These are phyloP conservation scores for Lapara coniferarum DNA, from an alignment of 2,888 invertebrate genomes.

Conservation along the genomic window DNA sequence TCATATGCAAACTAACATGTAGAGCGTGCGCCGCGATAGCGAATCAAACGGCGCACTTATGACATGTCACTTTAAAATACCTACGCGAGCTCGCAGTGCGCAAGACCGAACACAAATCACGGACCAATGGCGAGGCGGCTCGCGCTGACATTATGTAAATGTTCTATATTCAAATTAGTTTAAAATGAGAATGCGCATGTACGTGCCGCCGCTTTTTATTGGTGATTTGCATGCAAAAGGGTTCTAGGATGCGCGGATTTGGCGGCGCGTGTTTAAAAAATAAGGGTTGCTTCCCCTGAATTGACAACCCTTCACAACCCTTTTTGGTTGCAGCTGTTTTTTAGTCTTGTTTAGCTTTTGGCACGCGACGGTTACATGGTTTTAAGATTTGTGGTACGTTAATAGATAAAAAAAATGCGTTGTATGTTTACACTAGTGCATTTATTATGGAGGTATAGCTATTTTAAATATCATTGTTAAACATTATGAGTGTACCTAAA, in stretches of 20 bases:
- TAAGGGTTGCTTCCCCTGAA: constrained; percentile 47
- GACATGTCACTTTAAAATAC: constrained; percentile 66
- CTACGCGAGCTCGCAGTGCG: constrained; percentile 54
- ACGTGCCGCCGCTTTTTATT: constrained; percentile 76
- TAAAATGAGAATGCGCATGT: constrained; percentile 82
- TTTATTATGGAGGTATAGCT: not conserved
- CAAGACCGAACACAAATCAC: constrained; percentile 66
- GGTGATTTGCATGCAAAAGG: constrained; percentile 73
- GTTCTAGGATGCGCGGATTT: constrained; percentile 36
- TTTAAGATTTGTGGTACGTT: not conserved
- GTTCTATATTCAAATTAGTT: constrained; percentile 81
- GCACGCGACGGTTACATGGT: constrained; percentile 61
- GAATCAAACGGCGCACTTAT: constrained; percentile 63
- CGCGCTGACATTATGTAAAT: constrained; percentile 69
- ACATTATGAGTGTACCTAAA: no score
- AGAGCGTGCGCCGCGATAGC: constrained; percentile 48
- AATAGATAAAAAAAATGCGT: constrained; percentile 11
- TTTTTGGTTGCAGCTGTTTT: constrained; percentile 74
- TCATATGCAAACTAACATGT: constrained; percentile 38
- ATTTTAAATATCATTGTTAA: not conserved
- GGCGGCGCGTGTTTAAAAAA: constrained; percentile 49
- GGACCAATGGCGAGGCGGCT: constrained; percentile 65
- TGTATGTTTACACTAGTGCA: not conserved
- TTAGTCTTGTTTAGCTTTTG: constrained; percentile 57
- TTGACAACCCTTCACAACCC: constrained; percentile 76